These are phyloP conservation scores for Zaprionus nigranus DNA, from an alignment of 1,140 invertebrate genomes.

Conservation along the genomic window DNA sequence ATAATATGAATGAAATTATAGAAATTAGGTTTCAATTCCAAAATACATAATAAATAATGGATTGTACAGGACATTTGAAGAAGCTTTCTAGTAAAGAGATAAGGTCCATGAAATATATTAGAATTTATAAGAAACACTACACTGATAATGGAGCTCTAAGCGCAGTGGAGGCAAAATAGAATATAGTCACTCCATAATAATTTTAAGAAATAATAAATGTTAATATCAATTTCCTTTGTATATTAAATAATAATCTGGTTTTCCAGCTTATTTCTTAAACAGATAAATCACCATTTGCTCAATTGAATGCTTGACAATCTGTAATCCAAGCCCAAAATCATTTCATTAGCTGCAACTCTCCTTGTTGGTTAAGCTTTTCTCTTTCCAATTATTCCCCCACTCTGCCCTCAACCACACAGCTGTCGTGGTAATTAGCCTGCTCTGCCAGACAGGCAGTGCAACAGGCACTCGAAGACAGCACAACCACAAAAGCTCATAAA, in stretches of 20 bases:
- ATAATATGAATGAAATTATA: background rate
- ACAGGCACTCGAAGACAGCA: slow-evolving; percentile 44
- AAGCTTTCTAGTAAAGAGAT: too few relatives aligned
- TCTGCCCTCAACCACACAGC: background rate
- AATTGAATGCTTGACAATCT: slow-evolving; percentile 14
- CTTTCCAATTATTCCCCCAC: slow-evolving; percentile 26
- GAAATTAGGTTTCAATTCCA: too few relatives aligned
- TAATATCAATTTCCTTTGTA: background rate
- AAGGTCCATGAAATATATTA: too few relatives aligned
- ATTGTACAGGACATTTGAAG: too few relatives aligned
- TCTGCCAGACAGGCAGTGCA: slow-evolving; percentile 36
- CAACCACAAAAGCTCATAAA: slow-evolving; percentile 71
- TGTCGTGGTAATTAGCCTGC: slow-evolving; percentile 44
- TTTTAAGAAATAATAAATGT: background rate
- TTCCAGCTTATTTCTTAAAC: background rate
- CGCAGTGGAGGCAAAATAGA: too few relatives aligned
- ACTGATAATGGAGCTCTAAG: too few relatives aligned
- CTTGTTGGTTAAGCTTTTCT: slow-evolving; percentile 4
- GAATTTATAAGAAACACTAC: too few relatives aligned
- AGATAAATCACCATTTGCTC: background rate
- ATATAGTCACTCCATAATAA: background rate
- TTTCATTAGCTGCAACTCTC: background rate
- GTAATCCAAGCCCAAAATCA: slow-evolving; percentile 14
- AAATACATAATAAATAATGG: background rate
- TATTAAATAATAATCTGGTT: background rate